phyloP scores from a whole-genome alignment of 2,797 vertebrate genomes.

The Neopelma chrysocephalum region DNA sequence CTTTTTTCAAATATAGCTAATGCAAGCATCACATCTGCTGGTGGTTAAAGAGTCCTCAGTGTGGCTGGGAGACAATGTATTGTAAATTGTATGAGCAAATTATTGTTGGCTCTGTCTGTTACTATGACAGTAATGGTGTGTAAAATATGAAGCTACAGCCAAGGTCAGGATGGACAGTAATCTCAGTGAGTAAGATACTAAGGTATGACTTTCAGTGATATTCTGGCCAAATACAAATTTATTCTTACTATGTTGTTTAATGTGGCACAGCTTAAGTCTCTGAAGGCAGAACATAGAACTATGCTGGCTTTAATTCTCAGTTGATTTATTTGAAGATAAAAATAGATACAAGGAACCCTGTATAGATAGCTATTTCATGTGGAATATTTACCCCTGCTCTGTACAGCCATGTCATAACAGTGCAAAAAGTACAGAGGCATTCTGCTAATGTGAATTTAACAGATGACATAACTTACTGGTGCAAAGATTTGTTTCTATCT shows the following conservation, averaged over 20 bases:
- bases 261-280: background rate
- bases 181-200: constrained; percentile 13
- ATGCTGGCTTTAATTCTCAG: background rate
- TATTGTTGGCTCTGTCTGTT: constrained; percentile 63
- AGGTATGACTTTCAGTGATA: background rate
- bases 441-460: constrained; percentile 39
- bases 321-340: constrained; percentile 46
- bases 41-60: constrained; percentile 71
- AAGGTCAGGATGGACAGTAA: constrained; percentile 47
- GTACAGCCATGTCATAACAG: constrained; percentile 25
- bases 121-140: constrained; percentile 63
- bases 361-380: background rate
- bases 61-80: constrained; percentile 69
- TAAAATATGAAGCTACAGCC: constrained; percentile 55
- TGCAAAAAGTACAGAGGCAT: constrained; percentile 10
- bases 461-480: constrained; percentile 49
- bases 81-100: constrained; percentile 72
- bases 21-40: constrained; percentile 75
- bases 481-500: constrained; percentile 33
- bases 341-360: background rate
- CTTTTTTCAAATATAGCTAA: constrained; percentile 69
- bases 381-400: background rate
- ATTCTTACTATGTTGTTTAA: constrained; percentile 7
- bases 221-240: constrained; percentile 15
- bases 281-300: constrained; percentile 13